Percentiles rank a stretch among this genome's conserved stretches.
Conservation (phyloP, 2,113 vertebrate species). For the Oxyruncus cristatus region DNA sequence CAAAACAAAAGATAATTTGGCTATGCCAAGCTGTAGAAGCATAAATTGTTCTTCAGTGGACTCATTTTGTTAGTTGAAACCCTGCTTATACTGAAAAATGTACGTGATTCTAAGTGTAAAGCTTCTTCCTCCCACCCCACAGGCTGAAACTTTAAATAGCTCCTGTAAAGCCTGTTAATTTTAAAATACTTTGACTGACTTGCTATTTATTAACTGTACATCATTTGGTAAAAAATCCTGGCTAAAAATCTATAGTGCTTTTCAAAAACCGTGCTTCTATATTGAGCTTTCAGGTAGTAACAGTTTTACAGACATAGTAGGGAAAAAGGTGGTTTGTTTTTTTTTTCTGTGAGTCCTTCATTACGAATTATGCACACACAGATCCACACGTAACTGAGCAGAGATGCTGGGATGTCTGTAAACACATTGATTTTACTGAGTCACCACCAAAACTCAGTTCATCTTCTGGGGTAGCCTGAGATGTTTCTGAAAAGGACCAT, state of each 20-base stretch:
- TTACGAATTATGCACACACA: not conserved
- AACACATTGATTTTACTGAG: not conserved
- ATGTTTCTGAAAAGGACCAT: slow-evolving; percentile 47
- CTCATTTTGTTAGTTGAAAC: not conserved
- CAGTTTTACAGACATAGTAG: not conserved
- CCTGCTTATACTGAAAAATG: not conserved
- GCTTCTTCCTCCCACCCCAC: not conserved
- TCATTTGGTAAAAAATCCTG: not conserved
- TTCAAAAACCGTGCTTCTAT: not conserved
- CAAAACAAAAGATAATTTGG: not conserved
- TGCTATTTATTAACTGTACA: not conserved
- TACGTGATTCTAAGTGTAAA: not conserved
- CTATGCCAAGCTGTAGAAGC: not conserved
- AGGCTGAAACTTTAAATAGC: not conserved
- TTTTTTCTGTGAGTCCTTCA: not conserved
- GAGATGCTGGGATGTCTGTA: not conserved
- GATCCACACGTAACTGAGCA: not conserved
- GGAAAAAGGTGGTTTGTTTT: not conserved
- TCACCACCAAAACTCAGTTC: not conserved
- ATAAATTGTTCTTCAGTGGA: not conserved
- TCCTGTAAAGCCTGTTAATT: not conserved
- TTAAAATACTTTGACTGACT: not conserved
- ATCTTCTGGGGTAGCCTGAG: not conserved
- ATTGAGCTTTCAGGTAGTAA: not conserved
- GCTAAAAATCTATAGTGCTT: not conserved